Conservation (phyloP, 2,888 invertebrate species). For the Thymelicus sylvestris region DNA sequence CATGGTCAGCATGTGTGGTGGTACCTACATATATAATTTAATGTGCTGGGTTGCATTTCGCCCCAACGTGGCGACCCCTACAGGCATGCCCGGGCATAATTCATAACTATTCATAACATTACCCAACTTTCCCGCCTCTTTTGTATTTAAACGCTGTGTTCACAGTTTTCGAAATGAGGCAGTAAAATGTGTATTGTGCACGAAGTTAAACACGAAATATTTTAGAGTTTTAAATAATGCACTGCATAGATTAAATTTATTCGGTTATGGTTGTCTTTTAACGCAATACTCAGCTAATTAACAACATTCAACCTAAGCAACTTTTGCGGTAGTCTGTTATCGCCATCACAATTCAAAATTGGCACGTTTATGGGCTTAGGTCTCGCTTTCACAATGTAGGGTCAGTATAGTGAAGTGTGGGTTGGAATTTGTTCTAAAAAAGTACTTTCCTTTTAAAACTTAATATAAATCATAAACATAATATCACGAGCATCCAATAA, state of each 20-base stretch:
- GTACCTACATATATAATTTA: background rate
- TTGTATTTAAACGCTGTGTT: constrained; percentile 3
- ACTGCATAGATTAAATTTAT: background rate
- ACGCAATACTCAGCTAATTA: too few relatives aligned
- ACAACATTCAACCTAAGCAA: too few relatives aligned
- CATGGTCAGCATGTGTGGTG: background rate
- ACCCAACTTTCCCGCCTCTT: constrained; percentile 5
- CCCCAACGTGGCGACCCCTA: background rate
- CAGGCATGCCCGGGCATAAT: background rate
- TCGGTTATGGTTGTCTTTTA: background rate
- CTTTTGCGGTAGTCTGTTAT: too few relatives aligned
- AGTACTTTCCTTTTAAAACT: too few relatives aligned
- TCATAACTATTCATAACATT: constrained; percentile 22
- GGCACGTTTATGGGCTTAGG: too few relatives aligned
- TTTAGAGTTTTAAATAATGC: constrained; percentile 1
- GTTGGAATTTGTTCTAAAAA: too few relatives aligned
- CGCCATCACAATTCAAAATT: too few relatives aligned
- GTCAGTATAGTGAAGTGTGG: too few relatives aligned
- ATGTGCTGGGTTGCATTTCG: background rate
- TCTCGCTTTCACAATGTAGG: too few relatives aligned
- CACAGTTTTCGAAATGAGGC: constrained; percentile 8
- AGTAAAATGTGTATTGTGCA: background rate
- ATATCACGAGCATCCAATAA: too few relatives aligned
- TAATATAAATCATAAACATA: too few relatives aligned
- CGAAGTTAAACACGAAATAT: background rate